Percentiles rank a stretch among this genome's conserved stretches.
phyloP scores from a whole-genome alignment of 2,113 vertebrate species.

The Lates calcarifer region DNA sequence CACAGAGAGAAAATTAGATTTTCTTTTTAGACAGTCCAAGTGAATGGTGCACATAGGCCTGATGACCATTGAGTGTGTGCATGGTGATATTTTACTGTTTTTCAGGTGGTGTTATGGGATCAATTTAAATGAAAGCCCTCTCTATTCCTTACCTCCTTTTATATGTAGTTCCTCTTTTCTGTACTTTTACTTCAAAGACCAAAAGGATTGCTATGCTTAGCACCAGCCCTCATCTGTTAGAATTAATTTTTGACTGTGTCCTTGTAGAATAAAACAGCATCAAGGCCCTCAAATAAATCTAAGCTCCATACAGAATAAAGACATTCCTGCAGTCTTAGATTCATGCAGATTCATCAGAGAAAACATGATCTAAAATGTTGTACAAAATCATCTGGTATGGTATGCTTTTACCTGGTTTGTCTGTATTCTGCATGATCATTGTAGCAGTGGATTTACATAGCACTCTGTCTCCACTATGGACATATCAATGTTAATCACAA shows the following conservation, averaged over 20 bases:
- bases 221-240: background rate
- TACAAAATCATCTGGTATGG: background rate
- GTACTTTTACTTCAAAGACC: slow-evolving; percentile 50
- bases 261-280: slow-evolving; percentile 11
- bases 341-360: background rate
- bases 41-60: background rate
- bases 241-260: slow-evolving; percentile 12
- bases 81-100: background rate
- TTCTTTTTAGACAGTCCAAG: background rate
- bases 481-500: slow-evolving; percentile 13
- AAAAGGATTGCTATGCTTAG: slow-evolving; percentile 39
- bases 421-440: slow-evolving; percentile 10
- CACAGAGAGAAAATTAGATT: slow-evolving; percentile 13
- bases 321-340: background rate
- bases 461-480: background rate
- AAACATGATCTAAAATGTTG: slow-evolving; percentile 1
- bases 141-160: background rate
- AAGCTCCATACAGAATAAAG: slow-evolving; percentile 1
- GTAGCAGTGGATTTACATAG: background rate
- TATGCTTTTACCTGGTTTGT: background rate
- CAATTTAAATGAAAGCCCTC: slow-evolving; percentile 13
- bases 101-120: background rate
- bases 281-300: slow-evolving; percentile 32
- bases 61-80: background rate
- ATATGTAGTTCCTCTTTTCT: slow-evolving; percentile 5